Percentiles rank a stretch among this genome's conserved stretches.
Evolutionary conservation across 2,113 vertebrate genomes (phyloP).

Genomic region (Protobothrops mucrosquamatus): DNA sequence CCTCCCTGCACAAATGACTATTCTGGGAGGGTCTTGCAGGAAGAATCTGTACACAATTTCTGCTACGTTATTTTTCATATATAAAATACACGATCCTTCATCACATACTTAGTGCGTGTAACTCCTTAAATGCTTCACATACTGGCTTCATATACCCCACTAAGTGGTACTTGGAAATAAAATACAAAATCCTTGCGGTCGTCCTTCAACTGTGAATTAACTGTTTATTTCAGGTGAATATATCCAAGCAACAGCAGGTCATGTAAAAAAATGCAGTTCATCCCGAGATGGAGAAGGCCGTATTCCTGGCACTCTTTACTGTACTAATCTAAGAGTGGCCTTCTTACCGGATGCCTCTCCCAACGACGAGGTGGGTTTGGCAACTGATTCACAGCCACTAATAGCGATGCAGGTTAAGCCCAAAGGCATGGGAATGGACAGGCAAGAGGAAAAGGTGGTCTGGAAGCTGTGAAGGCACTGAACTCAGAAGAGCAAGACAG

Average conservation of each 20-base stretch:
- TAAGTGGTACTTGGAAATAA: neutral
- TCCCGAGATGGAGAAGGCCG: constrained; percentile 24
- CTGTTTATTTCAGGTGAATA: constrained; percentile 54
- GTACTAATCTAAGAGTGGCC: constrained; percentile 84
- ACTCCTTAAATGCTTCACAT: neutral
- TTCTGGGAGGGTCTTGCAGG: too few species aligned
- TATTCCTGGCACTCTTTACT: constrained; percentile 81
- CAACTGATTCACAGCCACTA: neutral
- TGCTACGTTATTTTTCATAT: neutral
- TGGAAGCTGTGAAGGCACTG: neutral
- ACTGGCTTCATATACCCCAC: neutral
- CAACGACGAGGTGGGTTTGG: constrained; percentile 64
- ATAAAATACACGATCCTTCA: neutral
- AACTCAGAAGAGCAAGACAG: neutral
- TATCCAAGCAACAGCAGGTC: constrained; percentile 56
- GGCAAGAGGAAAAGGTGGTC: neutral
- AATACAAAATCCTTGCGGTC: neutral
- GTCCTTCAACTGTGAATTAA: neutral
- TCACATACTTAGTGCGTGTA: neutral
- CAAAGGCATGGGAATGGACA: neutral
- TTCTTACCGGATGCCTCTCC: constrained; percentile 77
- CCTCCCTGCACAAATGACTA: too few species aligned
- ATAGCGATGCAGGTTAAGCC: neutral
- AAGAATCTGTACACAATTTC: too few species aligned
- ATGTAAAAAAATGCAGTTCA: constrained; percentile 48